These are phyloP conservation scores for Hypotaenidia philippensis DNA, from an alignment of 2,797 vertebrate genomes.

Conservation along the genomic window DNA sequence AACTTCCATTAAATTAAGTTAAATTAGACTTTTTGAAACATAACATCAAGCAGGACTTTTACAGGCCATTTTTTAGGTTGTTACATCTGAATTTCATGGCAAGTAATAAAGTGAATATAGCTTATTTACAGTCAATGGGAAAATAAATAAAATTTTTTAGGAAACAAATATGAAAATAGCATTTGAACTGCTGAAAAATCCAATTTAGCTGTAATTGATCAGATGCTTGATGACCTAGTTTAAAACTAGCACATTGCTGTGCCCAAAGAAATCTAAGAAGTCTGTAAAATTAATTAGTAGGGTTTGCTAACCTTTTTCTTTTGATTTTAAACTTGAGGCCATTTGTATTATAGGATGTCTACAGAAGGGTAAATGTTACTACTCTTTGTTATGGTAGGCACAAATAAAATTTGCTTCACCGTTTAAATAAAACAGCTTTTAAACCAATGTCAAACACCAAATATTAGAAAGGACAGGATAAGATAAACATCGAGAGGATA, in stretches of 20 bases:
- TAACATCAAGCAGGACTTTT: neutral
- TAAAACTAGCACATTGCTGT: neutral
- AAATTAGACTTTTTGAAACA: neutral
- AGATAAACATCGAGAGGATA: neutral
- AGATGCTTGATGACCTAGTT: neutral
- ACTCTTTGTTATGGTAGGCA: neutral
- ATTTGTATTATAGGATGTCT: neutral
- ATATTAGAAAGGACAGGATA: neutral
- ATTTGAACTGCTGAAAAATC: neutral
- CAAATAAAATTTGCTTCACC: neutral
- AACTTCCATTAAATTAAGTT: neutral
- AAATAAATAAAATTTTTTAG: neutral
- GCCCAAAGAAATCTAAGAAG: neutral
- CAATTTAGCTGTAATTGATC: neutral
- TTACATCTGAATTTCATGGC: neutral
- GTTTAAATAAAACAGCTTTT: neutral
- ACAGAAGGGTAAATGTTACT: slow-evolving; percentile 65
- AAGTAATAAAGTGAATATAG: neutral
- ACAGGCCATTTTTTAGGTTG: neutral
- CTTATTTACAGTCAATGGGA: neutral
- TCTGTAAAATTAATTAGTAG: neutral
- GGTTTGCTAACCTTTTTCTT: neutral
- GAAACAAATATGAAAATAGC: neutral
- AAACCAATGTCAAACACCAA: neutral
- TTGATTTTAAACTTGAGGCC: neutral